Percentiles rank a stretch among this genome's conserved stretches.
Conservation (phyloP, 2,888 invertebrate genomes). For the Nasonia oneida region DNA sequence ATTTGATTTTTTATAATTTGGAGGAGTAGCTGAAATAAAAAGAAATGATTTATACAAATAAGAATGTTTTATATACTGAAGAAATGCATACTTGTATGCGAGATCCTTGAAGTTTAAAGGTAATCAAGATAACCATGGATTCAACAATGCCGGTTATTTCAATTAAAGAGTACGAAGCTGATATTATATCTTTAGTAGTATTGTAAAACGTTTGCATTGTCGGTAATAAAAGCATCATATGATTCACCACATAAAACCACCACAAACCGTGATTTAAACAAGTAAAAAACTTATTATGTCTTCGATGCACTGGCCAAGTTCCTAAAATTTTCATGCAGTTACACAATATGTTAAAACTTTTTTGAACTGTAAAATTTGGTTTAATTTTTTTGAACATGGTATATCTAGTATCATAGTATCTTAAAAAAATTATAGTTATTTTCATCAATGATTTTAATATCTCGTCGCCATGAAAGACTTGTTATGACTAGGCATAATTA, state of each 20-base stretch:
- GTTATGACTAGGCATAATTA: background rate
- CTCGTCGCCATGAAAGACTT: background rate
- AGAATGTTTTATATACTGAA: background rate
- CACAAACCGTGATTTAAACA: conserved; percentile 13
- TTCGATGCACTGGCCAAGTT: conserved; percentile 9
- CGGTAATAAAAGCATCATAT: conserved; percentile 25
- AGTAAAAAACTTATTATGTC: background rate
- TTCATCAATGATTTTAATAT: background rate
- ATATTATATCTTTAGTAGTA: background rate
- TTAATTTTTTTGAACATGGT: background rate
- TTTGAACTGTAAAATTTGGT: background rate
- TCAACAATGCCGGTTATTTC: conserved; percentile 42
- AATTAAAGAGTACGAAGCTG: conserved; percentile 23
- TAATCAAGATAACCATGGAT: conserved; percentile 24
- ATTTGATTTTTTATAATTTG: background rate
- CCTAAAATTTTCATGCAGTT: conserved; percentile 37
- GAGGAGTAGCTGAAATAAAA: background rate
- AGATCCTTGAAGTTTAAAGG: conserved; percentile 31
- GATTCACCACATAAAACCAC: conserved; percentile 49
- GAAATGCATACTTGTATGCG: conserved; percentile 33
- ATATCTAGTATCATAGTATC: no score
- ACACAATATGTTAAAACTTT: background rate
- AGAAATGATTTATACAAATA: background rate
- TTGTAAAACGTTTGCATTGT: conserved; percentile 23
- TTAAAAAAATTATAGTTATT: background rate